Percentiles rank a stretch among this genome's conserved stretches.
These are phyloP conservation scores for Schizotus pectinicornis DNA, from an alignment of 2,888 invertebrate genomes.

Conservation along the genomic window DNA sequence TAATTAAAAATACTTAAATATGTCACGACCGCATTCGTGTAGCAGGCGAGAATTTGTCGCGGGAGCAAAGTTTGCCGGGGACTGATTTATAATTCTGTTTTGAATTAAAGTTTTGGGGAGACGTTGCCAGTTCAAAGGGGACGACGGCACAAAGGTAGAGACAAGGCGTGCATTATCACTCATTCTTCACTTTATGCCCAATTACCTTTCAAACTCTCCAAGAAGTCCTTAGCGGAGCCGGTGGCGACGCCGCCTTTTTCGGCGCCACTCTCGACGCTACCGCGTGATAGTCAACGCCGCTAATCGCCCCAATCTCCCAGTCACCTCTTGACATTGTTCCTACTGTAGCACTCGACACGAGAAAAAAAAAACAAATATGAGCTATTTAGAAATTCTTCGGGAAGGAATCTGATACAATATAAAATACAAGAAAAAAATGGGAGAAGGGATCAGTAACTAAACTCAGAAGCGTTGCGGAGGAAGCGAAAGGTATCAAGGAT, in stretches of 20 bases:
- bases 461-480: no score
- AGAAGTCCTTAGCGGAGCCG: constrained; percentile 30
- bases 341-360: no score
- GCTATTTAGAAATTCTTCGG: no score
- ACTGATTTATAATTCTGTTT: constrained; percentile 39
- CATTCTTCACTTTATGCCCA: constrained; percentile 46
- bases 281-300: no score
- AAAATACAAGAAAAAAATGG: no score
- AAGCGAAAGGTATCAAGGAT: no score
- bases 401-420: no score
- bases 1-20: constrained; percentile 46
- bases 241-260: neutral
- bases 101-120: constrained; percentile 31
- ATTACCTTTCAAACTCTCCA: constrained; percentile 41
- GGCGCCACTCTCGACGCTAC: neutral
- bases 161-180: constrained; percentile 31
- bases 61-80: constrained; percentile 16
- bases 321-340: no score
- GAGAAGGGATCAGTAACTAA: no score
- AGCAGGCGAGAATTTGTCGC: constrained; percentile 32
- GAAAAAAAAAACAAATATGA: no score
- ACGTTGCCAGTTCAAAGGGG: constrained; percentile 25
- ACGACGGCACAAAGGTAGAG: constrained; percentile 22
- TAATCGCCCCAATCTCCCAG: no score
- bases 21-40: constrained; percentile 40